Evolutionary conservation across 2,113 vertebrate species (phyloP), one percentile per base, ranked within the genome.

Genomic region (Hoplias malabaricus): DNA sequence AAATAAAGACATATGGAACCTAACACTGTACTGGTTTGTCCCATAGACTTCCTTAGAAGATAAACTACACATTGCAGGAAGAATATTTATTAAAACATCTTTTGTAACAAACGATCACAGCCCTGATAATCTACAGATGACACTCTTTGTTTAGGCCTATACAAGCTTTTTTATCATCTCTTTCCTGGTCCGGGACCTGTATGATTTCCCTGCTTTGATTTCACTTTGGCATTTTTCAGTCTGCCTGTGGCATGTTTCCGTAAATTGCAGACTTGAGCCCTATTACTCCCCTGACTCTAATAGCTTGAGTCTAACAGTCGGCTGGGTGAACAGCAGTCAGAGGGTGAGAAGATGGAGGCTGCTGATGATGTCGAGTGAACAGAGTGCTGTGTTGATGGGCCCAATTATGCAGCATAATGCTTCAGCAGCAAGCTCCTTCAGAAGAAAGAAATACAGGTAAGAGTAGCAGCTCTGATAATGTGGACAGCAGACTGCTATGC

Each of bases 391-490:
- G 77, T 86, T 90, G 88, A 92, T 90, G 87, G 85, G 72, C 63
- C 78, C 80, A 88, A 87, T 89, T 88, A 88, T 82, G 83, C 78
- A 84, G 78, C 84, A 84, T 82, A 90, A 85, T 86, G 80, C 75
- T 65, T 66, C 21, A 81, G 40, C 79, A 82, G 73, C 69, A 74
- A 78, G 80, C 68, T 66, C 76, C 68, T 86, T 69, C 73, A 79
- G 61, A 62, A 80, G 40, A 5, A 1, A 63, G 31, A 56, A 40
- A 10, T 25, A 16, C 4, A 68, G 36, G 42, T 42, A 31, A 40
- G 23, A 43, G 42, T 63, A 80, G 38, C 16, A 46, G 1, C 36
- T 12, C 25, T 36, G 65, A 8, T 43, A 50, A 42, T 63, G 48
- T 54, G 10, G 36, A 19, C 9, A 48, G 25, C 29, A 33, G 2